Evolutionary conservation across 1,140 invertebrate genomes (phyloP), one percentile per base, ranked within the genome.

Genomic region (Papilio polytes): DNA sequence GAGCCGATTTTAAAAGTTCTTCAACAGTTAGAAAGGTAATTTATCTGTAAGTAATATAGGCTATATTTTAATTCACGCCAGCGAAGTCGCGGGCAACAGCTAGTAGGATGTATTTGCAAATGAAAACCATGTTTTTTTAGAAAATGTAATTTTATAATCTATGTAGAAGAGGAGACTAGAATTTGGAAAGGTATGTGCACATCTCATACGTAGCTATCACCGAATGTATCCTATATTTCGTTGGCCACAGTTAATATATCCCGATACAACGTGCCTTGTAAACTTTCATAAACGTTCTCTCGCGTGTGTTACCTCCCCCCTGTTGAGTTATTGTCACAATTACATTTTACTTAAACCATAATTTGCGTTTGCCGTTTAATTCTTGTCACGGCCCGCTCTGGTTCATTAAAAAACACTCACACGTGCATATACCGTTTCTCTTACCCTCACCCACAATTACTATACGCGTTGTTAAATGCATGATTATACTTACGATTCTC

Each of bases 401-500:
- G 73, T 74, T 78, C 77, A 78, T 78, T 78, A 78, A 78, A 63
- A 78, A 56, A 51, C 51, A 59, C 59, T 41, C 41, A 78, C 77
- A 18, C 59, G 36, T 59, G 18, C 77, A n/a, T 78, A 78, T 44
- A 78, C 26, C 44, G 53, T 46, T 63, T 78, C 77, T 63, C 36
- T 78, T 78, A 78, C 77, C 63, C 36, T 78, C 59, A 41, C 31
- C 56, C 31, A 63, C 77, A 78, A 78, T 78, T 78, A 78, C 56
- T 78, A 78, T 63, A 78, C 41, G 56, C 53, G 77, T 78, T 78
- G 77, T 78, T 78, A 78, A 78, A 78, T 66, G 77, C 56, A 59
- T 78, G 77, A 78, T 78, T 78, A 78, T 78, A 78, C 77, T 59
- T 63, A 46, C 77, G 10, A 78, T 78, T 78, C 77, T 78, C 36